Conservation (phyloP, 2,113 vertebrate species). For the Amia ocellicauda region DNA sequence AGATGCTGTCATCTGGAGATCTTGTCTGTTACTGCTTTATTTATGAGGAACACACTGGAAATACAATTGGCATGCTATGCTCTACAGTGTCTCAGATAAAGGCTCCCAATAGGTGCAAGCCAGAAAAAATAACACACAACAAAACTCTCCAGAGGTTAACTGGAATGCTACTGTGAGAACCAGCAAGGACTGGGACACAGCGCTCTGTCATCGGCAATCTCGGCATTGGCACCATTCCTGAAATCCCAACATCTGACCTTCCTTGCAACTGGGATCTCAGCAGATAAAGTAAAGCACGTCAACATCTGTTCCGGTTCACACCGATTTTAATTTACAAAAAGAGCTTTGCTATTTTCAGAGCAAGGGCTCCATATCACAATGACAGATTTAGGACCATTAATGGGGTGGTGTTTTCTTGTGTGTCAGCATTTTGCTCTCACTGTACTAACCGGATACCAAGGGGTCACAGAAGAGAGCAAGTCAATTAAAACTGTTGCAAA, state of each 20-base stretch:
- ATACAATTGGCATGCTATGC: too few relatives aligned
- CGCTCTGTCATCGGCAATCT: neutral
- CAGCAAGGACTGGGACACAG: neutral
- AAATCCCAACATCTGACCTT: slow-evolving; percentile 60
- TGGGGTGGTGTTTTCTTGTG: slow-evolving; percentile 67
- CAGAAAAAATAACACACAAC: slow-evolving; percentile 21
- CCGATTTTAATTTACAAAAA: slow-evolving; percentile 77
- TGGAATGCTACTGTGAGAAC: neutral
- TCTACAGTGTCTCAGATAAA: neutral
- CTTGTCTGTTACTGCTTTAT: too few relatives aligned
- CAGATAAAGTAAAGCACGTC: slow-evolving; percentile 68
- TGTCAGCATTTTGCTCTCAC: slow-evolving; percentile 75
- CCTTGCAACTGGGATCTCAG: slow-evolving; percentile 53
- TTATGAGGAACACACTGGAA: too few relatives aligned
- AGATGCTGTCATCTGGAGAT: too few relatives aligned
- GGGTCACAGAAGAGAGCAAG: slow-evolving; percentile 60
- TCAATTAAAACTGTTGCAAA: slow-evolving; percentile 42
- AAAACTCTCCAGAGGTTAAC: slow-evolving; percentile 13
- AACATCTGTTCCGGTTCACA: slow-evolving; percentile 74
- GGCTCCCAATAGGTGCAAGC: neutral
- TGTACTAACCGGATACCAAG: slow-evolving; percentile 62
- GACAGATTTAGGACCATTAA: slow-evolving; percentile 92
- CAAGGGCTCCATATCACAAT: slow-evolving; percentile 66
- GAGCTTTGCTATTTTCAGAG: slow-evolving; percentile 75
- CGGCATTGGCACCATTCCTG: slow-evolving; percentile 45